Percentiles rank a stretch among this genome's conserved stretches.
Conservation (phyloP, 1,140 invertebrate species). For the Gyrodactylus salaris region DNA sequence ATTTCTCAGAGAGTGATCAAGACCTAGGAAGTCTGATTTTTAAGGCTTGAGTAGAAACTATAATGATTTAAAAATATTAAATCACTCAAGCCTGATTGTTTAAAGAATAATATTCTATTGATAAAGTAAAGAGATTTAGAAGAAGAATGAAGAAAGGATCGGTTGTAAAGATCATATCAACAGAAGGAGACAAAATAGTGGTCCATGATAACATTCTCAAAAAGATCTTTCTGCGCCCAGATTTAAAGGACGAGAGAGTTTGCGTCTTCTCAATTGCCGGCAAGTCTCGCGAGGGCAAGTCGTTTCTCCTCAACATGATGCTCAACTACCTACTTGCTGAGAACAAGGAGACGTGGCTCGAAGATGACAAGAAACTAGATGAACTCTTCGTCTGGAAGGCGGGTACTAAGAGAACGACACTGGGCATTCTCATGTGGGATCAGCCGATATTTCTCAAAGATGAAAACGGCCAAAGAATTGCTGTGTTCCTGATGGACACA, state of each 20-base stretch:
- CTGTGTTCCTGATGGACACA: neutral
- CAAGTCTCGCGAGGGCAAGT: neutral
- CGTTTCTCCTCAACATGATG: neutral
- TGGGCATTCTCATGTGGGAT: neutral
- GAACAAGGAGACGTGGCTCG: no score
- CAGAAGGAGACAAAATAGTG: no score
- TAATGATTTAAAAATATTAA: no score
- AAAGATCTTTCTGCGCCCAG: neutral
- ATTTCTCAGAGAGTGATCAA: no score
- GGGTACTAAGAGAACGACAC: neutral
- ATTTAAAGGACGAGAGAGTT: neutral
- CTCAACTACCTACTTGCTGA: neutral
- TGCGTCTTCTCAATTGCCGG: neutral
- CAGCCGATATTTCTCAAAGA: neutral
- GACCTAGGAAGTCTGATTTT: no score
- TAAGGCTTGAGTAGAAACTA: no score
- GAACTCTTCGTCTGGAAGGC: neutral
- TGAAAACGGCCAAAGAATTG: neutral
- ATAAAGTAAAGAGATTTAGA: no score
- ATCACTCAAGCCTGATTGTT: no score
- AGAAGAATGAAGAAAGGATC: no score
- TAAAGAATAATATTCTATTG: no score
- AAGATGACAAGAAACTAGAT: neutral
- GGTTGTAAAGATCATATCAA: no score
- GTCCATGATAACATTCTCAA: no score